Base-by-base conservation (phyloP, 2,113 vertebrate species). In the Eublepharis macularius region DNA sequence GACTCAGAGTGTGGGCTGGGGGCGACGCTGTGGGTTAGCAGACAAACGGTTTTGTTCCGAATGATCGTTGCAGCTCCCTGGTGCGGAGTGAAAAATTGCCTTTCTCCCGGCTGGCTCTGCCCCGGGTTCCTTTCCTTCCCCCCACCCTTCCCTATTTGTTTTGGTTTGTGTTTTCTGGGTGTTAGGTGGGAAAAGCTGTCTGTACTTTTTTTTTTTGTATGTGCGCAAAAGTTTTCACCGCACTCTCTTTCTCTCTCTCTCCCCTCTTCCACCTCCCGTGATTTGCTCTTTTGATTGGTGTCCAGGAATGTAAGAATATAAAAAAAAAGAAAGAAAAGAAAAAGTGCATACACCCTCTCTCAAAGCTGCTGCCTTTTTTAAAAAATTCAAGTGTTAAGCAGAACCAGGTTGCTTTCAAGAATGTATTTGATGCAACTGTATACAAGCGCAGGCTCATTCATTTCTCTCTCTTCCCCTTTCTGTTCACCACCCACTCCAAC, bases 391-490 rank as follows among this genome's bases (percentile, higher is more conserved):
- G 89, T 82, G 86, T 89, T 92, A 93, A 93, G 89, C 90, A 93
- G 89, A 93, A 93, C 92, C 92, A 92, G 92, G 92, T 92, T 93
- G 90, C 92, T 92, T 84, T 92, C 87, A 93, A 92, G 92, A 93
- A 93, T 92, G 89, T 76, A 89, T 93, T 92, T 89, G 90, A 90
- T 90, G 89, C 73, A 68, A 49, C 80, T 85, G 90, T 85, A 88
- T 83, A 83, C 92, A 87, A 88, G 81, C 82, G 69, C 82, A 75
- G 85, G 84, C 82, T 90, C 90, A 92, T 93, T 93, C 92, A 91
- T 92, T 93, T 78, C 47, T 90, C 82, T 32, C 68, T 47, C 14
- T 41, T 34, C 49, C 75, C 83, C 68, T 74, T 72, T 68, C 63
- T 39, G 36, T 60, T 79, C 76, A 66, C 76, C 36, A 34, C 51